These are phyloP conservation scores for Molorchus minor DNA, from an alignment of 2,888 invertebrate genomes.

Conservation along the genomic window DNA sequence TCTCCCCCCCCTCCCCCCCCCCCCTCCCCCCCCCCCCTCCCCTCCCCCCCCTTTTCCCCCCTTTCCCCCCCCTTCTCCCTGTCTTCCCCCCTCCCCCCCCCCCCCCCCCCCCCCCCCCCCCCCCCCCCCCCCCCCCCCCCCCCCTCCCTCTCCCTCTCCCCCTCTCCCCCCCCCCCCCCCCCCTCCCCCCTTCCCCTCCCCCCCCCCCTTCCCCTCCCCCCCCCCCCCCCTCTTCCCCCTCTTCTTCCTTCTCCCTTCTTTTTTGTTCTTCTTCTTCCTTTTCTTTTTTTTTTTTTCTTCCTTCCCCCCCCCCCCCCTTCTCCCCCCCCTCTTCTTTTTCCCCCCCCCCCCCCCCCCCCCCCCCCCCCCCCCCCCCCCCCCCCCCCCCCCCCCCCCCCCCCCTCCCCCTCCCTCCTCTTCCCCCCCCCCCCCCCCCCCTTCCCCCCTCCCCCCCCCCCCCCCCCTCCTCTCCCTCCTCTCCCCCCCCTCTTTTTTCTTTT, in stretches of 20 bases:
- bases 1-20: not conserved
- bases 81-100: not conserved
- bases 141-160: not conserved
- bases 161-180: not conserved
- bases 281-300: not conserved
- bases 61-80: not conserved
- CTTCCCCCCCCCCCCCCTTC: not conserved
- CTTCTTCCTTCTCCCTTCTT: not conserved
- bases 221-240: not conserved
- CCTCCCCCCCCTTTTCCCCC: not conserved
- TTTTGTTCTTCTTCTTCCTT: not conserved
- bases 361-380: no score
- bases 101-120: not conserved
- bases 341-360: not conserved
- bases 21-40: not conserved
- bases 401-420: no score
- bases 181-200: not conserved
- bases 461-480: no score
- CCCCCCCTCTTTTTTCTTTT: no score
- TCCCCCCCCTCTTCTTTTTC: not conserved
- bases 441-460: no score
- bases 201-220: not conserved
- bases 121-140: not conserved
- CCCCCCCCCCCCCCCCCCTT: no score
- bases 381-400: no score